Evolutionary conservation across 2,797 vertebrate species (phyloP), one percentile per base, ranked within the genome.

Genomic region (Delichon dasypus): DNA sequence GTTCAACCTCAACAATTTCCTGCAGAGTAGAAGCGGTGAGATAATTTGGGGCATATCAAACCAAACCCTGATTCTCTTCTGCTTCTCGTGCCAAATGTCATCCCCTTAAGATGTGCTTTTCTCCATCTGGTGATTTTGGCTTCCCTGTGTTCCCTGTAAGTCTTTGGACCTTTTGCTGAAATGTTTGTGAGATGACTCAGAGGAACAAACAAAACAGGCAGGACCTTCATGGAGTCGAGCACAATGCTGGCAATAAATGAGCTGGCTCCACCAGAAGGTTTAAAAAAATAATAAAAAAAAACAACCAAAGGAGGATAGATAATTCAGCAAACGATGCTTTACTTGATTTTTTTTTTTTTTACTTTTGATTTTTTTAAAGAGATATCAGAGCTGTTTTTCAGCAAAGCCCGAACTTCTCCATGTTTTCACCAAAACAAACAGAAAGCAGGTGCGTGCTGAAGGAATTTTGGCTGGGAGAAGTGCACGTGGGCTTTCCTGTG

Each of bases 101-200:
- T 84, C 88, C 76, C 80, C 90, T 93, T 89, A 92, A 94, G 95
- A 96, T 93, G 75, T 94, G 93, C 88, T 89, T 95, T 94, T n/a
- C 95, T 74, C 85, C 94, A 94, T 90, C 94, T 94, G 88, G 96
- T 8, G 53, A 95, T 94, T 93, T 93, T 96, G 86, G 89, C 93
- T 94, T 90, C 96, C 64, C 76, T 60, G 17, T 25, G 76, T 42
- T 96, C 92, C 80, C 93, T 95, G 74, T 89, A 93, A 97, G 95
- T 73, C 93, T 96, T 88, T 96, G 97, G 96, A 95, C 81, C 94
- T 92, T 96, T 88, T 89, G 94, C 96, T 97, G 87, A 87, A 82
- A 97, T 96, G 97, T 97, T 96, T 97, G 96, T 85, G 97, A 95
- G 94, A 93, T 97, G 97, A 97, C 96, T 98, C 98, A 98, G 96